Conservation (phyloP, 2,888 invertebrate genomes). For the Hypena proboscidalis region DNA sequence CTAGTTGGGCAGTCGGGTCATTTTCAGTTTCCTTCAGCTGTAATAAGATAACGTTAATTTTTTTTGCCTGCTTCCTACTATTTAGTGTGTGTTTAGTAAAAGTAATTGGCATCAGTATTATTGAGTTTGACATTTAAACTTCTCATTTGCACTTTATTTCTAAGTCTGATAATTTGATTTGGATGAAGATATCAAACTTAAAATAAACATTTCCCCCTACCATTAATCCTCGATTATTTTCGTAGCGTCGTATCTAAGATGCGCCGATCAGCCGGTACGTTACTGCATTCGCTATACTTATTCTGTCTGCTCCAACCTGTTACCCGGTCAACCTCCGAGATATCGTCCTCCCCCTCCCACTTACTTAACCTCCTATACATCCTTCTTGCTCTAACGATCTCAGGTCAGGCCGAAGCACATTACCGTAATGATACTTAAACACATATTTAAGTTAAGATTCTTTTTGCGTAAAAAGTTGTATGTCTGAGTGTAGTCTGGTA, state of each 20-base stretch:
- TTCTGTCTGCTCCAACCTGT: conserved; percentile 81
- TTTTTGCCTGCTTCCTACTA: too few relatives aligned
- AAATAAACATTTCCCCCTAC: conserved; percentile 4
- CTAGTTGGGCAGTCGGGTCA: too few relatives aligned
- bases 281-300: conserved; percentile 78
- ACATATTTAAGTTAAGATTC: conserved; percentile 82
- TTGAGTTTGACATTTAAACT: too few relatives aligned
- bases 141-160: too few relatives aligned
- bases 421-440: conserved; percentile 84
- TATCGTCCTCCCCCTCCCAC: conserved; percentile 53
- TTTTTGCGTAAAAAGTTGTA: conserved; percentile 74
- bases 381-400: conserved; percentile 61
- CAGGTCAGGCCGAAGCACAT: conserved; percentile 78
- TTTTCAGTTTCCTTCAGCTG: too few relatives aligned
- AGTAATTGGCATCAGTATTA: too few relatives aligned
- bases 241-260: conserved; percentile 61
- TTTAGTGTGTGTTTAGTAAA: too few relatives aligned
- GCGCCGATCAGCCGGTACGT: conserved; percentile 65
- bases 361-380: conserved; percentile 34
- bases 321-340: conserved; percentile 78
- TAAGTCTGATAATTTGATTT: too few relatives aligned
- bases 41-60: too few relatives aligned
- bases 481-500: conserved; percentile 55
- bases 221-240: conserved; percentile 44
- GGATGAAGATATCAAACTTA: neutral